These are phyloP conservation scores for Amphipyra berbera DNA, from an alignment of 2,888 invertebrate species.

Conservation along the genomic window DNA sequence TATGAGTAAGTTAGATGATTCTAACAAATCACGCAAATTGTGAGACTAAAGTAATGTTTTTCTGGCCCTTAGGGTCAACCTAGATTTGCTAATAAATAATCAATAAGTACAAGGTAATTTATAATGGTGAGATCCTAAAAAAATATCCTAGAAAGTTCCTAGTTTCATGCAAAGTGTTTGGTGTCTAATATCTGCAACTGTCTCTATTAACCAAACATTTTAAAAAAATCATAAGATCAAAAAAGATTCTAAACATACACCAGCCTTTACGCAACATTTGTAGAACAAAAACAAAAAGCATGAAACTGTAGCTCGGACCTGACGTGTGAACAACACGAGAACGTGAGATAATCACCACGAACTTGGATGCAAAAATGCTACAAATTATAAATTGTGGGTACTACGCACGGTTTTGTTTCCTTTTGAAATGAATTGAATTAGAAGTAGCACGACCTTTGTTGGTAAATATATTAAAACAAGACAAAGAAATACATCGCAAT, in stretches of 20 bases:
- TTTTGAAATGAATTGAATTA: conserved; percentile 6
- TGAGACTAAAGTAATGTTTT: no score
- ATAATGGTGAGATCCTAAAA: no score
- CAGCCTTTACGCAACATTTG: conserved; percentile 17
- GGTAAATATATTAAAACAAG: neutral
- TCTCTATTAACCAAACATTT: no score
- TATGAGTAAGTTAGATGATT: no score
- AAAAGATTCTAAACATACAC: conserved; percentile 2
- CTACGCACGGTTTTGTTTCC: conserved; percentile 5
- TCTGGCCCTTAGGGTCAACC: no score
- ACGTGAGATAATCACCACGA: conserved; percentile 54
- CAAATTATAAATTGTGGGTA: conserved; percentile 21
- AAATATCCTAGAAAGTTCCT: no score
- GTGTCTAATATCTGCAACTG: no score
- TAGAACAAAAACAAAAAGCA: conserved; percentile 19
- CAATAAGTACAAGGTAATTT: no score
- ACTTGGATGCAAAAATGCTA: conserved; percentile 50
- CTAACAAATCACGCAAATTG: no score
- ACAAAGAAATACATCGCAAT: neutral
- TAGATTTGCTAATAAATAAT: no score
- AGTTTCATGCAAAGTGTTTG: no score
- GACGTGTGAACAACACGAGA: conserved; percentile 52
- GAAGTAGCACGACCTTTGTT: conserved; percentile 19
- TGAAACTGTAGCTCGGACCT: conserved; percentile 24
- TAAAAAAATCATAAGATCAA: no score